Conservation (phyloP, 2,888 invertebrate species). For the Philonicus albiceps region DNA sequence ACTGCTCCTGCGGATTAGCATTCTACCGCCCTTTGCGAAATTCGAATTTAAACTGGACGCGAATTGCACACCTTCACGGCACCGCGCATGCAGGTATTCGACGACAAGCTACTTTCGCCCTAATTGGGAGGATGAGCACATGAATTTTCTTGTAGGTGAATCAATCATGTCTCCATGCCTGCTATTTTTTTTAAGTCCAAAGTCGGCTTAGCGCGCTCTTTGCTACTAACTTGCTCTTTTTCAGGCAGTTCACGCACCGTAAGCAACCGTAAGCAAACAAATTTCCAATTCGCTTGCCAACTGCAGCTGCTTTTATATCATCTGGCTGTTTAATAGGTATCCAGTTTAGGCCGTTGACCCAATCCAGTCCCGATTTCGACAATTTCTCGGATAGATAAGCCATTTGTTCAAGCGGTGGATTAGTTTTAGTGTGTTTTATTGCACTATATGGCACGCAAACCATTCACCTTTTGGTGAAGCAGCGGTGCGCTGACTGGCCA, state of each 20-base stretch:
- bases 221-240: not conserved
- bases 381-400: not conserved
- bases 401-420: not conserved
- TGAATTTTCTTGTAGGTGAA: not conserved
- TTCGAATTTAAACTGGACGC: not conserved
- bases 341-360: not conserved
- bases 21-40: not conserved
- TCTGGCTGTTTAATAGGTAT: not conserved
- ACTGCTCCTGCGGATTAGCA: not conserved
- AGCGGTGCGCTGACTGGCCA: not conserved
- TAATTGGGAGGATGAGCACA: not conserved
- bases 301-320: not conserved
- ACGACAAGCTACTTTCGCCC: not conserved
- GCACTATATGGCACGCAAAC: not conserved
- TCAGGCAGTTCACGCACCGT: not conserved
- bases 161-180: not conserved
- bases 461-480: not conserved
- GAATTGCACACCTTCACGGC: not conserved
- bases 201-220: not conserved
- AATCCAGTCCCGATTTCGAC: not conserved
- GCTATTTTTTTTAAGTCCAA: not conserved
- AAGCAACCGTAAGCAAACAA: not conserved
- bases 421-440: not conserved
- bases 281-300: not conserved
- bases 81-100: not conserved